Base-by-base conservation (phyloP, 1,140 invertebrate species). In the Trichogramma pretiosum region DNA sequence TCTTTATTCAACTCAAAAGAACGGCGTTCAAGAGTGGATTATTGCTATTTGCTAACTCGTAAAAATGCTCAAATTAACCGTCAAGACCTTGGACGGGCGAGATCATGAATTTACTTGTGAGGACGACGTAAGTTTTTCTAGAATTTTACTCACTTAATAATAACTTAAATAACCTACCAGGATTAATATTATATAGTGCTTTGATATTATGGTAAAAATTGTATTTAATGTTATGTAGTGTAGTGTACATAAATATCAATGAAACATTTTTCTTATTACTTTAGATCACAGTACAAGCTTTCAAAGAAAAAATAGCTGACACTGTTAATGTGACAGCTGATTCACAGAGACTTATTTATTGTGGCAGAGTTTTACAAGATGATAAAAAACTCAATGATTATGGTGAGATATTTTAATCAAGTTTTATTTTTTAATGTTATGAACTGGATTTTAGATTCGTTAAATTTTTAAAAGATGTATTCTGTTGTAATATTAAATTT, bases 51-150 rank as follows among this genome's bases (percentile, higher is more conserved):
- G 10, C 38, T 51, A 42, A 38, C 33, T 42, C 39, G 49, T 43
- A 45, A 77, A 61, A 50, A 88, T 89, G 84, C 83, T 91, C 74
- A 80, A 85, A 56, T 70, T 93, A 34, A 91, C 85, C 50, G 85
- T 96, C 33, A 94, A 94, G 73, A 96, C 92, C 19, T 76, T 96
- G 56, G 90, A 96, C 79, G 89, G 90, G 8, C 84, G 84, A 61
- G 93, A 93, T 76, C 88, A 89, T 67, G 73, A 74, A 21, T 93
- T 91, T 70, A 80, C 76, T 44, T 82, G 93, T 26, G 82, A 88
- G 39, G 87, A 93, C 74, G 83, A 90, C 70, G 91, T 93, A 78
- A 85, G 83, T 62, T 47, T 14, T 45, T 38, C 26, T 28, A 21
- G 47, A 36, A 23, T 16, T 3, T 24, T 40, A 13, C 28, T 5